Base-by-base conservation (phyloP, 2,113 vertebrate genomes). In the Orientallactaga bullata region DNA sequence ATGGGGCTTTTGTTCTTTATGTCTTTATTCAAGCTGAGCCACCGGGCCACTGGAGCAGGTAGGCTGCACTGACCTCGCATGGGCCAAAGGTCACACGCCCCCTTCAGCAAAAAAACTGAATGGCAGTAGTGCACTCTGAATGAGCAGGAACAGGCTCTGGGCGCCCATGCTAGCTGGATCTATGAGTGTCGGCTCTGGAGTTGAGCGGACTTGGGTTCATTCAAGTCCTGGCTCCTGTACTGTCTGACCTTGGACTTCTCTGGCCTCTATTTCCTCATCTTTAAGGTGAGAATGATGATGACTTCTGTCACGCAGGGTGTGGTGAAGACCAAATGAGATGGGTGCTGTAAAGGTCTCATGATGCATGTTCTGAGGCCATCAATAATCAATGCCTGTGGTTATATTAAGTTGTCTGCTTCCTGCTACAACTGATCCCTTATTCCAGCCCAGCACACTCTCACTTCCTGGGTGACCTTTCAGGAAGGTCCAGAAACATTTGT, bases 181-280 rank as follows among this genome's bases (percentile, higher is more conserved):
- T 83, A 69, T 86, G 35, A 32, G 24, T 32, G 5, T 51, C 51
- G 13, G 58, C 32, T 76, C 61, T 84, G n/a, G 79, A 86, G 37
- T 58, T 37, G 55, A 51, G 58, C 28, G 82, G 16, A 68, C 12
- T 79, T 76, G 69, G 21, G 23, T 88, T 83, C 28, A 1, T 74
- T 94, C 28, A 94, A 89, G 66, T 68, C 58, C 65, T 32, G 18
- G 5, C n/a, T 85, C 32, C 30, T 90, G 21, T 1, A 3, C 21
- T 94, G 55, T 83, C 66, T 91, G 80, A 39, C 55, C 65, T 94
- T 84, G 66, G 51, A 55, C 76, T 78, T 69, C 47, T 72, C 24
- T 51, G 28, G 28, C 3, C 47, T 76, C 74, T 26, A 3, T 84
- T 26, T 92, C 35, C 78, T 88, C 30, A 7, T 79, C 83, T 88